Percentiles rank a stretch among this genome's conserved stretches.
phyloP scores from a whole-genome alignment of 2,797 vertebrate genomes.

The Dendrocincla tyrannina region DNA sequence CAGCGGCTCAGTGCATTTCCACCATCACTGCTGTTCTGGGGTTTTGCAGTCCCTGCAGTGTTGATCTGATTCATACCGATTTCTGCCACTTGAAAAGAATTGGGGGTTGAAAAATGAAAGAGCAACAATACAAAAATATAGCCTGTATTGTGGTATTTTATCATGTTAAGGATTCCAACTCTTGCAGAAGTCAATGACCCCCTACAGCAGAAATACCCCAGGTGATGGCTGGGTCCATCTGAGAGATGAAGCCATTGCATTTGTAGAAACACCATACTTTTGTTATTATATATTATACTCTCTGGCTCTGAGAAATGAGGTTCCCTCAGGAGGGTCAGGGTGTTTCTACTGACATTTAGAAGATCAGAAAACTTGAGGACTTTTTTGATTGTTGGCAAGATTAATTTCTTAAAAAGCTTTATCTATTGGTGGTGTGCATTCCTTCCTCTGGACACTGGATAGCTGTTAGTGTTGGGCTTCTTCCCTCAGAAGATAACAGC shows the following conservation, averaged over 20 bases:
- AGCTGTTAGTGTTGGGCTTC: background rate
- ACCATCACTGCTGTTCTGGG: background rate
- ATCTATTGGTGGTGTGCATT: background rate
- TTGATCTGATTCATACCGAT: background rate
- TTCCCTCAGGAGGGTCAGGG: fast-evolving
- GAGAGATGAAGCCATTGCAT: background rate
- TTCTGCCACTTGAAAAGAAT: background rate
- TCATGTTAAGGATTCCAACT: background rate
- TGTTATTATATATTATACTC: background rate
- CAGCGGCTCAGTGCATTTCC: background rate
- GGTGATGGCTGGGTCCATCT: background rate
- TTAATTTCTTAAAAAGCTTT: background rate
- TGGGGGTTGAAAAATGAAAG: background rate
- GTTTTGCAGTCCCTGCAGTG: background rate
- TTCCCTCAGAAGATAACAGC: background rate
- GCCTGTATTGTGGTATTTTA: background rate
- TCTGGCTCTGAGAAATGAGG: background rate
- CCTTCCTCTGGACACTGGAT: background rate
- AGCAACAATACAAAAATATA: background rate
- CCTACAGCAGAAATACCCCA: background rate
- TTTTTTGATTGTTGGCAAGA: background rate
- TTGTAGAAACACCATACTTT: background rate
- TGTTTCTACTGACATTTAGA: background rate
- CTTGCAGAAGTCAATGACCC: background rate
- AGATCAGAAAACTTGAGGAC: background rate